Evolutionary conservation across 2,888 invertebrate species (phyloP).

Genomic region (Orgyia antiqua): DNA sequence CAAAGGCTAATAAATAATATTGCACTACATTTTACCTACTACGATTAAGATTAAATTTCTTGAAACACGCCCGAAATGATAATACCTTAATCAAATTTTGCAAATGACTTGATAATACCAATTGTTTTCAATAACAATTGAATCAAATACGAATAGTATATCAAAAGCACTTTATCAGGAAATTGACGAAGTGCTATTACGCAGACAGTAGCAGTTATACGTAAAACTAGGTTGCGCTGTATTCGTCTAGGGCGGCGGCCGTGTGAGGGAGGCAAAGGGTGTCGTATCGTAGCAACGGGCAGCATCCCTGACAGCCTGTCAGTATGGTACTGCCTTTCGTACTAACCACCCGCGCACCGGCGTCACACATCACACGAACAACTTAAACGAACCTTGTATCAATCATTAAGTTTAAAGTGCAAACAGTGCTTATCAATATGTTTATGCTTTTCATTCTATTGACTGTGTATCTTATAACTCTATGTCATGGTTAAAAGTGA

Average conservation of each 20-base stretch:
- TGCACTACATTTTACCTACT: no score
- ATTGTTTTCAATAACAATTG: slow-evolving; percentile 32
- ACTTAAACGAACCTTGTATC: slow-evolving; percentile 24
- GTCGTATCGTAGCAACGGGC: slow-evolving; percentile 71
- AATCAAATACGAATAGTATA: slow-evolving; percentile 43
- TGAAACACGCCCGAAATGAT: no score
- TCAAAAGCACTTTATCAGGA: slow-evolving; percentile 64
- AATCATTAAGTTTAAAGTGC: slow-evolving; percentile 28
- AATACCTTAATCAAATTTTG: no score
- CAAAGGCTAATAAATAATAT: no score
- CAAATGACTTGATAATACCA: no score
- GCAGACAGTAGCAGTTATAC: slow-evolving; percentile 65
- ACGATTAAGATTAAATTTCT: no score
- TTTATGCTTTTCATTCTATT: slow-evolving; percentile 66
- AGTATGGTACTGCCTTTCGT: slow-evolving; percentile 54
- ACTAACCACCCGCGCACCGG: slow-evolving; percentile 43
- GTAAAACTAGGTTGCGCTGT: slow-evolving; percentile 69
- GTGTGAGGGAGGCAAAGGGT: slow-evolving; percentile 54
- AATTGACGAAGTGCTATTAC: slow-evolving; percentile 71
- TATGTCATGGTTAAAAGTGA: slow-evolving; percentile 56
- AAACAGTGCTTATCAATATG: slow-evolving; percentile 42
- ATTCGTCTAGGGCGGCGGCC: slow-evolving; percentile 67
- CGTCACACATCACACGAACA: slow-evolving; percentile 12
- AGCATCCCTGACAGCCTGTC: slow-evolving; percentile 75
- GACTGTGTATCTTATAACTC: slow-evolving; percentile 69